phyloP scores from a whole-genome alignment of 2,797 vertebrate species.

The Ibycter americanus region DNA sequence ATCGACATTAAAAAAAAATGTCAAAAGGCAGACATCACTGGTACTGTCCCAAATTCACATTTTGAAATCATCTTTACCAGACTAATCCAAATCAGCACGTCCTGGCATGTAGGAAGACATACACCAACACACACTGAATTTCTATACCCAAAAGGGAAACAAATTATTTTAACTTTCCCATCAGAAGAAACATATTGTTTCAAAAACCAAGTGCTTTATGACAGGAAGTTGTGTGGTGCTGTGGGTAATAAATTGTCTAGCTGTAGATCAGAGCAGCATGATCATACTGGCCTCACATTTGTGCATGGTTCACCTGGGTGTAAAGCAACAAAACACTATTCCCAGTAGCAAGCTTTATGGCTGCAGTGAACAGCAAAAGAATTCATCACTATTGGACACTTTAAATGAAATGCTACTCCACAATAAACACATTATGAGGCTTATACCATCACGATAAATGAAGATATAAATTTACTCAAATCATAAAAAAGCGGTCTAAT shows the following conservation, averaged over 20 bases:
- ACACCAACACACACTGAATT: not conserved
- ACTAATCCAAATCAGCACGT: not conserved
- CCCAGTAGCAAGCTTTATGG: constrained; percentile 6
- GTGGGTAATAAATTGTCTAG: not conserved
- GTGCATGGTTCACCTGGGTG: not conserved
- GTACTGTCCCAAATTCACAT: not conserved
- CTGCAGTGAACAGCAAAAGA: not conserved
- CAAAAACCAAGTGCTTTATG: accelerated
- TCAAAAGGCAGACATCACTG: not conserved
- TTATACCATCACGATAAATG: constrained; percentile 2
- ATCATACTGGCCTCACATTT: not conserved
- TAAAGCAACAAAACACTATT: not conserved
- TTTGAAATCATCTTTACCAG: not conserved
- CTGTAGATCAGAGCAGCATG: not conserved
- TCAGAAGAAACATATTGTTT: not conserved
- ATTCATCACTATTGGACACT: constrained; percentile 5
- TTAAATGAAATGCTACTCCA: constrained; percentile 41
- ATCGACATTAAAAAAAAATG: not conserved
- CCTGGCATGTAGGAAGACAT: not conserved
- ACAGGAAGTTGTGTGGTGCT: not conserved
- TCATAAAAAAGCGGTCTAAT: constrained; percentile 2
- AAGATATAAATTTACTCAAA: constrained; percentile 24
- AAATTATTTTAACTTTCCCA: not conserved
- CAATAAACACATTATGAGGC: constrained; percentile 22
- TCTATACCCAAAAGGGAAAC: not conserved